Conservation (phyloP, 2,797 vertebrate genomes). For the Mus spretus region DNA sequence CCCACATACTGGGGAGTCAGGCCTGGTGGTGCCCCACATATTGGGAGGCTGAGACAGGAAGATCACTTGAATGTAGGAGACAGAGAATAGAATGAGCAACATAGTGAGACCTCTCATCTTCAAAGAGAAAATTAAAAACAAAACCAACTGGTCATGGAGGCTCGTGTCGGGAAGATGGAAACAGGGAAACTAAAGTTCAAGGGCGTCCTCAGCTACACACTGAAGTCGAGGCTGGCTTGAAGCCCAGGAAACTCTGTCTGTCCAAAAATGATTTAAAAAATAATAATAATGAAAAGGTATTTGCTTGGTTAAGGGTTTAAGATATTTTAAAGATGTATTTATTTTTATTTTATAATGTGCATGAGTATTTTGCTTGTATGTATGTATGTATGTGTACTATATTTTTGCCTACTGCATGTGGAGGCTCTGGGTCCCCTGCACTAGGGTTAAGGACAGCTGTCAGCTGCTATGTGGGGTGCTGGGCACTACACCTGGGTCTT, state of each 20-base stretch:
- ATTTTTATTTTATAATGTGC: not conserved
- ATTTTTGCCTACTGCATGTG: not conserved
- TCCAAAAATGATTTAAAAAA: not conserved
- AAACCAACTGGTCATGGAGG: not conserved
- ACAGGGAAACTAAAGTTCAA: not conserved
- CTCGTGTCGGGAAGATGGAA: not conserved
- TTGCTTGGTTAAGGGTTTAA: not conserved
- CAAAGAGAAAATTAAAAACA: not conserved
- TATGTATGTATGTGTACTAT: not conserved
- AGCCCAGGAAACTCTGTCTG: not conserved
- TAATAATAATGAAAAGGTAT: not conserved
- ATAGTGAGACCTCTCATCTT: not conserved
- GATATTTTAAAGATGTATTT: not conserved
- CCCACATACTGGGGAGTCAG: not conserved
- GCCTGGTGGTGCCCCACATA: not conserved
- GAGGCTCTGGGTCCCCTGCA: too few relatives aligned
- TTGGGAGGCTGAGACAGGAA: not conserved
- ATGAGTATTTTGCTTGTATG: not conserved
- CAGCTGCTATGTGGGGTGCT: not conserved
- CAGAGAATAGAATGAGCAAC: not conserved
- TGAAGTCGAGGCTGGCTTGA: not conserved
- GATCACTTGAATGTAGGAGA: not conserved
- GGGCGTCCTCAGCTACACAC: not conserved
- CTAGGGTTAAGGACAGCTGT: not conserved
- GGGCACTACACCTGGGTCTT: not conserved